Evolutionary conservation across 1,140 invertebrate species (phyloP), one percentile per base, ranked within the genome.

Genomic region (Carcinoscorpius rotundicauda): DNA sequence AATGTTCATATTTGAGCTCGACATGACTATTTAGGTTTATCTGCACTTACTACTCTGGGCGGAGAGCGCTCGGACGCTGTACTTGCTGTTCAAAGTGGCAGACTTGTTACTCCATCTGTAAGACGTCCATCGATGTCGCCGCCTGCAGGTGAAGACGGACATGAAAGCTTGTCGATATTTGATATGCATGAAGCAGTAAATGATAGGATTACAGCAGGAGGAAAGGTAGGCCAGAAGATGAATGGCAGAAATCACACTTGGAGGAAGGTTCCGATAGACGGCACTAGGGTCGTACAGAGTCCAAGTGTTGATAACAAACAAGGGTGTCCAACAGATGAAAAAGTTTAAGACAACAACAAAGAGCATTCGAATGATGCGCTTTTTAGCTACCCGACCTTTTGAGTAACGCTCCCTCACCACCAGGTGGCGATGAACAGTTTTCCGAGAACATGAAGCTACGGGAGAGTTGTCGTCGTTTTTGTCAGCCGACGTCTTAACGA

Each of bases 241-340:
- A 49, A 82, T 75, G 52, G 76, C 65, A 5, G 78, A 75, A 62
- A 78, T 77, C 68, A 52, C 75, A 62, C 29, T 61, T 59, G 61
- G 69, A 52, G 66, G 70, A 53, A 64, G 8, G 48, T 49, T 10
- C n/a, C 6, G 58, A 58, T 62, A 63, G 59, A 75, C 75, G 63
- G 68, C 69, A 6, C 70, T 60, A 11, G 71, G 71, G 68, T 80
- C 76, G 64, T 79, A 76, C 0, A 74, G 68, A 29, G 73, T 72
- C 73, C 78, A 79, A 4, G 79, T 78, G 67, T 77, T 78, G 5
- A 81, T 60, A 29, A 78, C 72, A 69, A 78, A 81, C 3, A 80
- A 68, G 3, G 81, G 81, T 4, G 79, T 80, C 81, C 81, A 82
- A 68, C 81, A 82, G 58, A 80, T 72, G 71, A 82, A 82, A 68